Percentiles rank a stretch among this genome's conserved stretches.
Conservation (phyloP, 1,140 invertebrate species). For the Schlechtendalia chinensis region DNA sequence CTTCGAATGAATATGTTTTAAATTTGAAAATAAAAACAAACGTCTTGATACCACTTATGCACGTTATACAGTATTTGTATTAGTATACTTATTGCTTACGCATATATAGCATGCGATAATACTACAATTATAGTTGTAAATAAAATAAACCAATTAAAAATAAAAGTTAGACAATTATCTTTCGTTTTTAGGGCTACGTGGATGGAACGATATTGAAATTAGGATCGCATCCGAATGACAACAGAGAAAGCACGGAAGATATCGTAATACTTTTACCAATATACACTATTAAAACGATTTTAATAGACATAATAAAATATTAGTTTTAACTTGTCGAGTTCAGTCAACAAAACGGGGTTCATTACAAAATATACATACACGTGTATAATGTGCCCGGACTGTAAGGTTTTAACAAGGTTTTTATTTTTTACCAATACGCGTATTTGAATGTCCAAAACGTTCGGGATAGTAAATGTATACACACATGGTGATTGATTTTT, state of each 20-base stretch:
- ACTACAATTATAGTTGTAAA: neutral
- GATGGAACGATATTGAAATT: slow-evolving; percentile 51
- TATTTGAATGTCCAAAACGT: too few species aligned
- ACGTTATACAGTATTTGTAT: neutral
- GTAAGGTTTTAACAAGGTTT: too few species aligned
- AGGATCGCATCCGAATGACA: slow-evolving; percentile 47
- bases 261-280: slow-evolving; percentile 22
- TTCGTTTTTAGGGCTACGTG: slow-evolving; percentile 52
- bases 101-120: neutral
- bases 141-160: too few species aligned
- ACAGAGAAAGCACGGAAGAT: slow-evolving; percentile 33
- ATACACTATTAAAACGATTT: neutral
- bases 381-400: too few species aligned
- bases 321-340: too few species aligned
- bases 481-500: too few species aligned
- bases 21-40: neutral
- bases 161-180: neutral
- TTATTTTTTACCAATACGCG: too few species aligned
- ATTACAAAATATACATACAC: too few species aligned
- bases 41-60: neutral
- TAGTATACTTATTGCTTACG: neutral
- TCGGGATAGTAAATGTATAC: too few species aligned
- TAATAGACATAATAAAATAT: too few species aligned
- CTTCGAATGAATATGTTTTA: neutral
- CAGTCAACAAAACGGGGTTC: too few species aligned